Percentiles rank a stretch among this genome's conserved stretches.
Conservation (phyloP, 2,888 invertebrate genomes). For the Melieria crassipennis region DNA sequence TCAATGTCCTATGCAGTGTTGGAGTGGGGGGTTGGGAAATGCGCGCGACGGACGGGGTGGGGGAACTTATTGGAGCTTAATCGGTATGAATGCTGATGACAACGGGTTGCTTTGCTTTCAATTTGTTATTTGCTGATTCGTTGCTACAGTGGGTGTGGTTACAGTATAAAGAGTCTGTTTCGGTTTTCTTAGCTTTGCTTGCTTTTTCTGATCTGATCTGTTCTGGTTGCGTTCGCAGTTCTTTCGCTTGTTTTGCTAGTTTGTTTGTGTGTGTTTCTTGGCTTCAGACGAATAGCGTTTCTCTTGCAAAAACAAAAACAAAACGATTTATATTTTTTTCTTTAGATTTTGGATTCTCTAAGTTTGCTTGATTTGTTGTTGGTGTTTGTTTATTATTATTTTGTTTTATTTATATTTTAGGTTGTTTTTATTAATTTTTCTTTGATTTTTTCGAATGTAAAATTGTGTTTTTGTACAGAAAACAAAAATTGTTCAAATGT, state of each 20-base stretch:
- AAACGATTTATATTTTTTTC: slow-evolving; percentile 28
- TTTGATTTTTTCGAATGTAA: slow-evolving; percentile 36
- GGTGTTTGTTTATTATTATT: slow-evolving; percentile 34
- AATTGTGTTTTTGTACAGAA: slow-evolving; percentile 33
- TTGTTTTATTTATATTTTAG: slow-evolving; percentile 43
- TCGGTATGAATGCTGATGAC: too few species aligned
- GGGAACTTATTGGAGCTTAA: too few species aligned
- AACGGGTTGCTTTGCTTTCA: background rate
- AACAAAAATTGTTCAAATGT: slow-evolving; percentile 35
- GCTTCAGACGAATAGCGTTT: slow-evolving; percentile 15
- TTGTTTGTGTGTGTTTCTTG: slow-evolving; percentile 39
- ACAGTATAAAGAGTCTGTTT: background rate
- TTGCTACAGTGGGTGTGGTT: slow-evolving; percentile 34
- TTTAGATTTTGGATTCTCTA: slow-evolving; percentile 24
- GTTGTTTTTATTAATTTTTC: slow-evolving; percentile 45
- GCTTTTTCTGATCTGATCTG: background rate
- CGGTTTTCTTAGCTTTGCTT: too few species aligned
- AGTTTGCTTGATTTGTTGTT: slow-evolving; percentile 28
- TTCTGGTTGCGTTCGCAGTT: slow-evolving; percentile 18
- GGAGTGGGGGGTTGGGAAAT: too few species aligned
- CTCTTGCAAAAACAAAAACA: slow-evolving; percentile 3
- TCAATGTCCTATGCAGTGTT: too few species aligned
- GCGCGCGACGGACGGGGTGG: too few species aligned
- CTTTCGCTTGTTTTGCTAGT: slow-evolving; percentile 34
- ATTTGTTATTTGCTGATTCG: slow-evolving; percentile 26